These are phyloP conservation scores for Byasa hedistus DNA, from an alignment of 2,888 invertebrate genomes.

Conservation along the genomic window DNA sequence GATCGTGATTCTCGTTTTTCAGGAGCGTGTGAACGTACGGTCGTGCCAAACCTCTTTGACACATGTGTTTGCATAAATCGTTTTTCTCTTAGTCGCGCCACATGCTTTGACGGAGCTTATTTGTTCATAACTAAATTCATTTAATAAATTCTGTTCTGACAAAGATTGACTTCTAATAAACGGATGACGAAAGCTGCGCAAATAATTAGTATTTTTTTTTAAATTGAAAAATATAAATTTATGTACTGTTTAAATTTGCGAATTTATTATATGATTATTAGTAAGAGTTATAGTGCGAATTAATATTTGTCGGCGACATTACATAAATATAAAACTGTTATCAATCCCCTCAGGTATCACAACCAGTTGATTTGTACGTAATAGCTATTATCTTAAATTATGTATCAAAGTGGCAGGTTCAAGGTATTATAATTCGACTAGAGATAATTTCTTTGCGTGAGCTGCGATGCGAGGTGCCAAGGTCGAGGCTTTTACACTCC, in stretches of 20 bases:
- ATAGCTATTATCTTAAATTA: neutral
- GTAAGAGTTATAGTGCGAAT: neutral
- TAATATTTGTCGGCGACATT: neutral
- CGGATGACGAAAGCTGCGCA: too few species aligned
- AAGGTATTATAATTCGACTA: slow-evolving; percentile 31
- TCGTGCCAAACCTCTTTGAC: slow-evolving; percentile 25
- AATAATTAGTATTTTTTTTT: too few species aligned
- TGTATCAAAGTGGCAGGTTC: neutral
- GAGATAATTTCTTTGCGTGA: slow-evolving; percentile 52
- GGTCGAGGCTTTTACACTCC: slow-evolving; percentile 69
- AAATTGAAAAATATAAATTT: too few species aligned
- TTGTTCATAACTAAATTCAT: neutral
- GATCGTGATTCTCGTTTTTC: slow-evolving; percentile 26
- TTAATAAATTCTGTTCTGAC: too few species aligned
- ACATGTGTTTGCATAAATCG: slow-evolving; percentile 19
- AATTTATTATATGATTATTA: too few species aligned
- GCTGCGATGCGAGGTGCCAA: slow-evolving; percentile 67
- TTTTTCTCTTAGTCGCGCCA: slow-evolving; percentile 21
- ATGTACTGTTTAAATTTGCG: too few species aligned
- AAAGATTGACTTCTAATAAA: too few species aligned
- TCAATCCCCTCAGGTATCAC: too few species aligned
- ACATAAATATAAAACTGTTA: neutral
- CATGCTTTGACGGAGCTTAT: slow-evolving; percentile 17
- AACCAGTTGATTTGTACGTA: neutral
- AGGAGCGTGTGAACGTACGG: slow-evolving; percentile 24